Evolutionary conservation across 2,113 vertebrate genomes (phyloP).

Genomic region (Boleophthalmus pectinirostris): DNA sequence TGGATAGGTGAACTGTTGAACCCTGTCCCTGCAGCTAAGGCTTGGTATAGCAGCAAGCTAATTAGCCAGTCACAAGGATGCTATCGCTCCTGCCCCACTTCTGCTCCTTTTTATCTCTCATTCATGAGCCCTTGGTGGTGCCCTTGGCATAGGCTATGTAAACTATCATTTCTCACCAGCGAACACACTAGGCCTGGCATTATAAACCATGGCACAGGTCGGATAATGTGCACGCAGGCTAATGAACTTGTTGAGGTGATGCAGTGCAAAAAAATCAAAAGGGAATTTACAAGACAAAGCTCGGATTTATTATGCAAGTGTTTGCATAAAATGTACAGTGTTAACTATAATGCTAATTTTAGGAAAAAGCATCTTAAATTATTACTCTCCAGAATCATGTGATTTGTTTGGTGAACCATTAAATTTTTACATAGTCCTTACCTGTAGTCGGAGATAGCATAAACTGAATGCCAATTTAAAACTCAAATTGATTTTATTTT

Average conservation of each 20-base stretch:
- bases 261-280: conserved; percentile 39
- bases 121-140: conserved; percentile 75
- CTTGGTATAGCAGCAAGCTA: conserved; percentile 56
- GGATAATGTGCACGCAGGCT: conserved; percentile 59
- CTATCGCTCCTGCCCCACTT: conserved; percentile 45
- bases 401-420: not conserved
- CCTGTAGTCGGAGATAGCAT: not conserved
- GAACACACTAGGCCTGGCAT: conserved; percentile 55
- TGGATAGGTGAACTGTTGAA: conserved; percentile 71
- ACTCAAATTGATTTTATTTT: not conserved
- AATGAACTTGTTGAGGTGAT: conserved; percentile 61
- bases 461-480: not conserved
- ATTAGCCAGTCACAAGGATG: conserved; percentile 64
- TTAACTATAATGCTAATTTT: not conserved
- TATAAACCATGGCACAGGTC: conserved; percentile 48
- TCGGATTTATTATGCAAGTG: conserved; percentile 18
- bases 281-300: conserved; percentile 28
- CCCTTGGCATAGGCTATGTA: conserved; percentile 73
- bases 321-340: not conserved
- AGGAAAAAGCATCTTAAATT: not conserved
- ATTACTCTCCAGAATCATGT: not conserved
- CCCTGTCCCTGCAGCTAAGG: conserved; percentile 64
- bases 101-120: conserved; percentile 71
- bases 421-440: not conserved
- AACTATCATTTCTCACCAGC: conserved; percentile 69